Evolutionary conservation across 2,113 vertebrate species (phyloP).

Genomic region (Tyto alba): DNA sequence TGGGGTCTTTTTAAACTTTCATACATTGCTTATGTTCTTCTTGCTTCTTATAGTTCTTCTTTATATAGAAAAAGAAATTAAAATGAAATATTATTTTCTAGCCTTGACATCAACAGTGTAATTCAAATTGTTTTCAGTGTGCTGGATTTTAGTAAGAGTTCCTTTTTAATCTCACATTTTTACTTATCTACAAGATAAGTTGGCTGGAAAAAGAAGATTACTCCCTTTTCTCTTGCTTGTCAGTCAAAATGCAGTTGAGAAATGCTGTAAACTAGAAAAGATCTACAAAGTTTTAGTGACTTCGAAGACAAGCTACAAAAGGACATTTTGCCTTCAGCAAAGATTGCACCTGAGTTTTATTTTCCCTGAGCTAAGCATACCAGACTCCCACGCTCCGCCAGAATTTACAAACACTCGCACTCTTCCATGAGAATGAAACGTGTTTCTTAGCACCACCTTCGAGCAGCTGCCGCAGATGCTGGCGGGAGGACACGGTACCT

Average conservation of each 20-base stretch:
- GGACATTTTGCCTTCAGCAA: neutral
- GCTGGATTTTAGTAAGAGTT: neutral
- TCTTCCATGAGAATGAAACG: neutral
- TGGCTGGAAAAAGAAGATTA: neutral
- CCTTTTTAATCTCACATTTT: neutral
- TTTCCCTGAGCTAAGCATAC: neutral
- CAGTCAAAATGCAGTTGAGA: neutral
- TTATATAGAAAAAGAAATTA: neutral
- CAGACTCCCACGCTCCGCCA: rapidly evolving
- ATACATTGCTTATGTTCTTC: neutral
- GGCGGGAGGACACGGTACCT: neutral
- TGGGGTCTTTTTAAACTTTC: neutral
- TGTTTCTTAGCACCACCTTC: neutral
- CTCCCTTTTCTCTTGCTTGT: neutral
- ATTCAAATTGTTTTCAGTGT: neutral
- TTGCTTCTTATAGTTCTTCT: neutral
- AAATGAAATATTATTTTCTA: neutral
- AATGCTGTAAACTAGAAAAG: neutral
- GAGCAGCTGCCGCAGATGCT: neutral
- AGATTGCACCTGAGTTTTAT: neutral
- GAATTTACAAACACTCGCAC: neutral
- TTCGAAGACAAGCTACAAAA: neutral
- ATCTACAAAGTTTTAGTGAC: neutral
- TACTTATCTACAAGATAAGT: neutral
- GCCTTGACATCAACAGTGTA: neutral